A percentile compares a stretch with the other conserved stretches of the same genome.
Conservation (phyloP, 23 tunicate species). For the Halocynthia aurantium region DNA sequence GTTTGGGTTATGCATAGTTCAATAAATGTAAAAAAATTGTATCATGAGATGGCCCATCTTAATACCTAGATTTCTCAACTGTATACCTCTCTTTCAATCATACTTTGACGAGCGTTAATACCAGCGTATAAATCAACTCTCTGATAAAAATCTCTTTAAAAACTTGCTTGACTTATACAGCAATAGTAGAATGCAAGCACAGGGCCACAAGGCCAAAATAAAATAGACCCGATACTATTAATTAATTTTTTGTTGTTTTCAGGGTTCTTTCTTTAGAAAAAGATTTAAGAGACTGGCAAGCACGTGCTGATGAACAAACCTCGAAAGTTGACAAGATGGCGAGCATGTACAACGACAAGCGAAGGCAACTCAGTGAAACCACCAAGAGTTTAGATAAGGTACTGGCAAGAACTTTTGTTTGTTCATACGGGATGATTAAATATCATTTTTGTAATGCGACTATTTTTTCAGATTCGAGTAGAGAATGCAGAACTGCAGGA, state of each 20-base stretch:
- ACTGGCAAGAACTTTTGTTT: neutral
- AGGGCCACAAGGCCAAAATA: no score
- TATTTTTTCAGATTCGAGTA: neutral
- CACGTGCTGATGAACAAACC: conserved; percentile 19
- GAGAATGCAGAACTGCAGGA: conserved; percentile 8
- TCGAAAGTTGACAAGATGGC: conserved; percentile 10
- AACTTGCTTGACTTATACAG: no score
- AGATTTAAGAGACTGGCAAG: conserved; percentile 22
- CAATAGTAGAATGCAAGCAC: no score
- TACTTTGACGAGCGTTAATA: no score
- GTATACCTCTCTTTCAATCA: no score
- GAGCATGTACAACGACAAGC: conserved; percentile 19
- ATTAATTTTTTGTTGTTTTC: neutral
- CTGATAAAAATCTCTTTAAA: no score
- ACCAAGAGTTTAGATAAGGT: conserved; percentile 12
- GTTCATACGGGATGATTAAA: neutral
- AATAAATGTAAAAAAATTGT: neutral
- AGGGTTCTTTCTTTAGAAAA: neutral
- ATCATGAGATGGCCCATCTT: neutral
- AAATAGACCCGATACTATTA: neutral
- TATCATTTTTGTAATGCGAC: neutral
- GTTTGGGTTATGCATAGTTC: neutral
- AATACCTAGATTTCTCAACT: no score
- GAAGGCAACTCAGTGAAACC: conserved; percentile 18
- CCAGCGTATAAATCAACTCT: no score